Evolutionary conservation across 2,113 vertebrate genomes (phyloP), one percentile per base, ranked within the genome.

Genomic region (Tangachromis dhanisi): DNA sequence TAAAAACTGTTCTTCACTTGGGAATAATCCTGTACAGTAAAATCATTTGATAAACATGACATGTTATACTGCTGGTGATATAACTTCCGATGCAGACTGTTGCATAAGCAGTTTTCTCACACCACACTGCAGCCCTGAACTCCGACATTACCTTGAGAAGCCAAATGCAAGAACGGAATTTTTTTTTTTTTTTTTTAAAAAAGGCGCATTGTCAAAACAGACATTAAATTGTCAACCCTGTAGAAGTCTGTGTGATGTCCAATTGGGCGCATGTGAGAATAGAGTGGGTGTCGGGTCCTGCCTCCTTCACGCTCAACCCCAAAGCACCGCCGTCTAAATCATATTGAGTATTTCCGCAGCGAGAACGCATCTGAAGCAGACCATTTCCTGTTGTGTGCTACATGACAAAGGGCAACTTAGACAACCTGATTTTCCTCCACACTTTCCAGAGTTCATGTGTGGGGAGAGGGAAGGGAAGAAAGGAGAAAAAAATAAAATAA

Each of bases 331-430:
- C 0, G 2, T 49, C 24, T 47, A 76, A 76, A 76, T 17, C 71
- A 76, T 29, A 76, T 26, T 10, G 40, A 45, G 24, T 19, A 71
- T 42, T 29, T 76, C 4, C 9, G 1, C 4, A 76, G 71, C 1
- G 1, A 29, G 24, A 31, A 76, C 6, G 4, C 71, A 76, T 49
- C 71, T 76, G 71, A 76, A 76, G 71, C 42, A 76, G 71, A 76
- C 71, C 71, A 76, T 76, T 76, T 76, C 71, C 71, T 76, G 71
- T 76, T 76, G 24, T 76, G 68, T 29, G 68, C 14, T 29, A 76
- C 21, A 1, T 16, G 9, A 47, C 40, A 76, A 76, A 76, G 68
- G 40, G 40, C 40, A 76, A 76, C 40, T 76, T 29, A 11, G 40
- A 17, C 2, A 11, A 76, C 42, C 24, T 8, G 24, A 76, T 76